Percentiles rank a stretch among this genome's conserved stretches.
Evolutionary conservation across 2,113 vertebrate species (phyloP).

Genomic region (Phasianus colchicus): DNA sequence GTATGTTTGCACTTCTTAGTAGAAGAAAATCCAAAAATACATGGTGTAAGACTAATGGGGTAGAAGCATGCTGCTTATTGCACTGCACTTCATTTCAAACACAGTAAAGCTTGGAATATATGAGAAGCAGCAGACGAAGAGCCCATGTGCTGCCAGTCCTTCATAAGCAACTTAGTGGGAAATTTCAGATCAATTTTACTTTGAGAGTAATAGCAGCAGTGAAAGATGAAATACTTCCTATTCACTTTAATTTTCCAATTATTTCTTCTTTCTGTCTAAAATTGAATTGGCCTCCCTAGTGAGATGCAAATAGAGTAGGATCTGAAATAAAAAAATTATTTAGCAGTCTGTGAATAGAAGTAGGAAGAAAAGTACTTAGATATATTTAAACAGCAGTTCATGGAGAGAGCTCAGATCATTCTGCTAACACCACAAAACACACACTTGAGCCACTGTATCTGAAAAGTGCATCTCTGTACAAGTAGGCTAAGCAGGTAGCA

Average conservation of each 20-base stretch:
- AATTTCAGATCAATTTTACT: not conserved
- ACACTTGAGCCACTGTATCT: not conserved
- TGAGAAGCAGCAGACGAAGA: not conserved
- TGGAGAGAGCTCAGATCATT: not conserved
- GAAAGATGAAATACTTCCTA: not conserved
- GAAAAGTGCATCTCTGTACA: not conserved
- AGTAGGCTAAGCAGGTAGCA: fast-evolving
- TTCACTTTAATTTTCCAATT: not conserved
- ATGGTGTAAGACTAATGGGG: fast-evolving
- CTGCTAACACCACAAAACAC: not conserved
- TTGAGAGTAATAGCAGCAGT: not conserved
- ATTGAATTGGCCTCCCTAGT: not conserved
- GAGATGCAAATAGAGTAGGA: not conserved
- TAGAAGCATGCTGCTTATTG: not conserved
- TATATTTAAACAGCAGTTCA: not conserved
- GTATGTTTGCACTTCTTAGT: not conserved
- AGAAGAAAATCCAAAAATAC: not conserved
- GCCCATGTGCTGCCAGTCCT: not conserved
- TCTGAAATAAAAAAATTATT: not conserved
- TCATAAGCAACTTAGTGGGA: not conserved
- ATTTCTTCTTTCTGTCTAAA: not conserved
- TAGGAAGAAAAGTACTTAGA: not conserved
- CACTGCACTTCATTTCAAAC: not conserved
- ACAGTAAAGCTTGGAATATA: not conserved
- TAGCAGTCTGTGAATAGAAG: not conserved